Evolutionary conservation across 2,888 invertebrate species (phyloP).

Genomic region (Trachelus tabidus): DNA sequence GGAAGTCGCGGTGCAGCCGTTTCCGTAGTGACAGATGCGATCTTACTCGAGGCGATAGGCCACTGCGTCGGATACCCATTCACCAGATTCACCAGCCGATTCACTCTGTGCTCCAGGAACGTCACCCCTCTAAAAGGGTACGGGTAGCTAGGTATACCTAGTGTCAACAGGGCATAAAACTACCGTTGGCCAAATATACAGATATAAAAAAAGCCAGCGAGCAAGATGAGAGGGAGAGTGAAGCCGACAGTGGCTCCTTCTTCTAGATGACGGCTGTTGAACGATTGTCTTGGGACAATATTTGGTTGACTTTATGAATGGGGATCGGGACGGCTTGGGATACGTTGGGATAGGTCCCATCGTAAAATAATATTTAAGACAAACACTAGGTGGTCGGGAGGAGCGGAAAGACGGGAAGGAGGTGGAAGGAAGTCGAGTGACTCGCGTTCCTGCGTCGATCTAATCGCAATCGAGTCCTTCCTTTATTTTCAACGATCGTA

Average conservation of each 20-base stretch:
- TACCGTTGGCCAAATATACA: slow-evolving; percentile 44
- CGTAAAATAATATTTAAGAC: slow-evolving; percentile 53
- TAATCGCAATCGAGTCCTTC: not conserved
- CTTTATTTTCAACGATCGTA: too few relatives aligned
- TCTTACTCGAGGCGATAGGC: slow-evolving; percentile 41
- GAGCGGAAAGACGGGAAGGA: not conserved
- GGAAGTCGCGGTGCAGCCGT: slow-evolving; percentile 51
- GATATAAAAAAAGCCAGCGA: slow-evolving; percentile 35
- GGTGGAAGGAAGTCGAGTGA: slow-evolving; percentile 31
- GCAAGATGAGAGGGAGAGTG: slow-evolving; percentile 24
- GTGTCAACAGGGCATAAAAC: slow-evolving; percentile 43
- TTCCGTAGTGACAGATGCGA: slow-evolving; percentile 64
- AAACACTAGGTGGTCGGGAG: slow-evolving; percentile 35
- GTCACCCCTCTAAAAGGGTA: slow-evolving; percentile 35
- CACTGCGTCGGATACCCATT: not conserved
- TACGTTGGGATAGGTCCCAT: slow-evolving; percentile 20
- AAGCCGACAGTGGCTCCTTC: not conserved
- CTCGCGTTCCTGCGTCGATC: not conserved
- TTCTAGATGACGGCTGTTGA: slow-evolving; percentile 36
- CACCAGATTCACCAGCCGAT: too few relatives aligned
- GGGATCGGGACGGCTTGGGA: slow-evolving; percentile 29
- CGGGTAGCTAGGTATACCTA: slow-evolving; percentile 8
- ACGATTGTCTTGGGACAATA: slow-evolving; percentile 52
- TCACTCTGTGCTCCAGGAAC: not conserved
- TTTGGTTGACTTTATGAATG: slow-evolving; percentile 49